Evolutionary conservation across 2,797 vertebrate genomes (phyloP), one percentile per base, ranked within the genome.

Genomic region (Karalla daura): DNA sequence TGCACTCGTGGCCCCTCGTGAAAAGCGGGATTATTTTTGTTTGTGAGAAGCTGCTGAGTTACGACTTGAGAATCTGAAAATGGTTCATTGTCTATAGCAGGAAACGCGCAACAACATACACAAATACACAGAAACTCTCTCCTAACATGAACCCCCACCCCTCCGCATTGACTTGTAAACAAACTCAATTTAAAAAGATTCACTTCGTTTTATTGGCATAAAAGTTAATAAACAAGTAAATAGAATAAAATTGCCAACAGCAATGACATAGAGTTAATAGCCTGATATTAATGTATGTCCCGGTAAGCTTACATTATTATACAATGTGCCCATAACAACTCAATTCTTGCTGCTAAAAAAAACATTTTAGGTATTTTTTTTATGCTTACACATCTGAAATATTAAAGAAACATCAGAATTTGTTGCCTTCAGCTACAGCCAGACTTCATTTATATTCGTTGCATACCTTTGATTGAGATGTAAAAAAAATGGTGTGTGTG

Each of bases 21-120:
- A 46, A 74, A 66, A 63, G 30, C 12, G 14, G 2, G 55, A 46
- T 84, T 81, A 71, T 86, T 80, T 78, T 70, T 43, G 40, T 70
- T 83, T 78, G 70, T 60, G 12, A 58, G 25, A 60, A 74, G 24
- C 43, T 80, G 59, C 36, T 59, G 49, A 82, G 46, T 83, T 72
- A 69, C 55, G 30, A 12, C 52, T 73, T 46, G 13, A 76, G 56
- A 78, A 20, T 21, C 24, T 21, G 44, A n/a, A 59, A 25, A 28
- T 40, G 4, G n/a, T 75, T 20, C 53, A 7, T 51, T 56, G 23
- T 71, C 37, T 62, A 41, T 21, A 36, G 23, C 20, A 39, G 27
- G 46, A 21, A 36, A 20, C 20, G 46, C 23, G 46, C 58, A 68
- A 70, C 24, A 50, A 23, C 39, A 62, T n/a, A 44, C 47, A 54